phyloP scores from a whole-genome alignment of 2,113 vertebrate species.

The Odontophorus gujanensis region DNA sequence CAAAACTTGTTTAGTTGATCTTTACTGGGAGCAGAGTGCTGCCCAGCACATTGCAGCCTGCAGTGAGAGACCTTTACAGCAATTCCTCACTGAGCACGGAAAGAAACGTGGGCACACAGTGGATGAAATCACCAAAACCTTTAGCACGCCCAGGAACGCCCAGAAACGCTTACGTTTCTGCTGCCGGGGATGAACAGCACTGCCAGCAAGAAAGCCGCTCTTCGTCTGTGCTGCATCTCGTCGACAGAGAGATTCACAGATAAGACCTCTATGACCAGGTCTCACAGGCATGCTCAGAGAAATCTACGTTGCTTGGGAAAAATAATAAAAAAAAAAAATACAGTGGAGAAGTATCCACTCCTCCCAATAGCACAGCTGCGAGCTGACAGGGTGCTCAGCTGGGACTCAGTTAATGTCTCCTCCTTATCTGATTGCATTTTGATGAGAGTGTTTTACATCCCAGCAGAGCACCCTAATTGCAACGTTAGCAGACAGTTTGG shows the following conservation, averaged over 20 bases:
- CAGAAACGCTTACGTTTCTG: not conserved
- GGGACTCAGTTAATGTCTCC: constrained; percentile 20
- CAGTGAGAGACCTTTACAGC: not conserved
- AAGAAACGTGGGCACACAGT: fast-evolving
- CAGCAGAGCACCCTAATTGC: constrained; percentile 36
- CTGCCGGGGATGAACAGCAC: not conserved
- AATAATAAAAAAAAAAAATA: not conserved
- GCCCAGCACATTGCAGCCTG: fast-evolving
- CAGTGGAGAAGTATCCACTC: not conserved
- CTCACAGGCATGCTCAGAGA: not conserved
- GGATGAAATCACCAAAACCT: not conserved
- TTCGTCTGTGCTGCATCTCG: not conserved
- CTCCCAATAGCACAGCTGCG: constrained; percentile 16
- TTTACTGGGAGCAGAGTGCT: not conserved
- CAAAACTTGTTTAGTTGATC: fast-evolving
- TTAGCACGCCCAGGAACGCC: not conserved
- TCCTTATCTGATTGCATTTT: constrained; percentile 22
- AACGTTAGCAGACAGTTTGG: not conserved
- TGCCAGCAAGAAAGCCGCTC: not conserved
- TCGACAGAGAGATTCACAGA: not conserved
- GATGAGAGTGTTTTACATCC: constrained; percentile 38
- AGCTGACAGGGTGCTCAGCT: constrained; percentile 20
- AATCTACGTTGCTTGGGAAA: not conserved
- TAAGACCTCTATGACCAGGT: not conserved
- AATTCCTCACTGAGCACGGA: not conserved